Evolutionary conservation across 2,113 vertebrate species (phyloP), one percentile per base, ranked within the genome.

Genomic region (Onychorhynchus coronatus): DNA sequence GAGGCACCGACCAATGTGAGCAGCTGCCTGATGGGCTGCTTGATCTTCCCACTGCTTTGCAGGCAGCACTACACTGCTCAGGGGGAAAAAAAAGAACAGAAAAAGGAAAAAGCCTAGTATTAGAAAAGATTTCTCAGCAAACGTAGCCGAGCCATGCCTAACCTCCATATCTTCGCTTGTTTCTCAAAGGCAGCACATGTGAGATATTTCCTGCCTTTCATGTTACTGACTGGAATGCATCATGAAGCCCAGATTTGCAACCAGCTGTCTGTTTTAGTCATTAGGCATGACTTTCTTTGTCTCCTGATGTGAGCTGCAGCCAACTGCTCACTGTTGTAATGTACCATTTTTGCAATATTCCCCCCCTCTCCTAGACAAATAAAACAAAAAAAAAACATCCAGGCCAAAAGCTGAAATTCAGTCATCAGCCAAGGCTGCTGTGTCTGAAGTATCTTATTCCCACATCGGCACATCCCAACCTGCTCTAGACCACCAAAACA

Each of bases 181-280:
- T 91, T 92, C 88, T 88, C 73, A 85, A 87, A 94, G 92, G 78
- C 72, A 93, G 81, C 73, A 86, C 68, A 41, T 93, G 75, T 63
- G 89, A 92, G 71, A 33, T 85, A 91, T 82, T 96, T 95, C 93
- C 96, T 91, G 68, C 65, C 89, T 95, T 97, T 91, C 93, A 96
- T 80, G 68, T 92, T 78, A 9, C 89, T 93, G 52, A 71, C 81
- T 81, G 88, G 78, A 96, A 94, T 65, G 61, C 55, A 79, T 93
- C 85, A 65, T 5, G n/a, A 56, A 93, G 68, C 73, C 94, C 86
- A 95, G 89, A 93, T 91, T 11, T 97, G 91, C 82, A 96, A 95
- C 89, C 89, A 97, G 90, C 96, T 93, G 78, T 67, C 88, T 94
- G 89, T 75, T 92, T 92, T 96, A 91, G 78, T 81, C 91, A 95